Evolutionary conservation across 2,113 vertebrate genomes (phyloP), one percentile per base, ranked within the genome.

Genomic region (Scolopax mira): DNA sequence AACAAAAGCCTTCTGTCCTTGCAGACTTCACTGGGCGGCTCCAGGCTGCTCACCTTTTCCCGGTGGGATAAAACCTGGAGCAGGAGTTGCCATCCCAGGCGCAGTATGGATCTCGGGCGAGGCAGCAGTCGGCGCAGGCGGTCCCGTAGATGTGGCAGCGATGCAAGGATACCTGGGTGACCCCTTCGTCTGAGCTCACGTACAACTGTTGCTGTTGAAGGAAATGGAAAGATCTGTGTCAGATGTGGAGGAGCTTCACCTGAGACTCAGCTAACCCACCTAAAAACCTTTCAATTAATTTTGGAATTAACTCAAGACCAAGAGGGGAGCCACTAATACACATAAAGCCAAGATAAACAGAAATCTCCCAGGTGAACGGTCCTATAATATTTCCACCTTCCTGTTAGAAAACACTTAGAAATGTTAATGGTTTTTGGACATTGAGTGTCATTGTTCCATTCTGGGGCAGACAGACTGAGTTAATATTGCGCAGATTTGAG

Each of bases 21-120:
- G 49, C 67, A 75, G 16, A 31, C 54, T 49, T 64, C 49, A 17
- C 18, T 2, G 5, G 49, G 11, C 39, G 60, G 37, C 31, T 57
- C 3, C 11, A 13, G 3, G 8, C 27, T 70, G 61, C 96, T 96
- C 83, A 99, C 99, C 99, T 99, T 97, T 99, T 99, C 18, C 99
- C 99, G 7, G 98, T 99, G 58, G 99, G 99, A 72, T 99, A 99
- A 96, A 99, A 99, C 80, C 99, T 98, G 19, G 99, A 99, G 97
- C 99, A 99, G 94, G 98, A 98, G 81, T 97, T 98, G n/a, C 99
- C 99, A 11, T 99, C 99, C 99, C 99, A 99, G 88, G 99, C 99
- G 0, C 99, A 99, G 97, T 99, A 99, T 0, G 99, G 99, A 74
- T 99, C 99, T 46, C 99, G 97, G 37, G 99, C 99, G 2, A 99